These are phyloP conservation scores for Gymnothorax javanicus DNA, from an alignment of 2,797 vertebrate species.

Conservation along the genomic window DNA sequence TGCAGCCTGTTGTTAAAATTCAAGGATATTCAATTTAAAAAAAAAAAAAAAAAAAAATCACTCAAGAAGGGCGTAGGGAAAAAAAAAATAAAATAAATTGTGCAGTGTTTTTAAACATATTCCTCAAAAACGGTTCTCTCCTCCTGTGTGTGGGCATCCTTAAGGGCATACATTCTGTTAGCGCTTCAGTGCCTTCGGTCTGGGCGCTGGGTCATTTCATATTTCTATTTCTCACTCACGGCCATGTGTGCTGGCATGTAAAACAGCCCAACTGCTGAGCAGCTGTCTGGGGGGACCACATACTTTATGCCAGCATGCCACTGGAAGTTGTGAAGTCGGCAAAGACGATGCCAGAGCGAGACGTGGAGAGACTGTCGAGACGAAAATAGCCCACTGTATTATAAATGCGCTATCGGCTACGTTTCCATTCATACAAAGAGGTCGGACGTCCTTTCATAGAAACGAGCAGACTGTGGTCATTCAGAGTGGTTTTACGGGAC, in stretches of 20 bases:
- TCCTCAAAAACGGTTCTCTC: background rate
- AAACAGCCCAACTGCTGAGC: conserved; percentile 84
- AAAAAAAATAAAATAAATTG: background rate
- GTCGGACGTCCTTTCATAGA: background rate
- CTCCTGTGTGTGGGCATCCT: conserved; percentile 16
- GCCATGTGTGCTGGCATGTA: conserved; percentile 79
- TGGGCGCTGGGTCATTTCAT: conserved; percentile 77
- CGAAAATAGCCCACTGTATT: conserved; percentile 86
- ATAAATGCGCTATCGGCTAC: conserved; percentile 57
- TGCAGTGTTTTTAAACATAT: conserved; percentile 4
- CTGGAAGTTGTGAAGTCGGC: conserved; percentile 84
- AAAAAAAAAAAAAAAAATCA: background rate
- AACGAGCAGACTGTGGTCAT: background rate
- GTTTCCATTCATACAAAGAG: conserved; percentile 28
- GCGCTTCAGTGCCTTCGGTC: conserved; percentile 38
- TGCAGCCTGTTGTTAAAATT: background rate
- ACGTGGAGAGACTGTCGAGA: conserved; percentile 83
- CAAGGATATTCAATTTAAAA: background rate
- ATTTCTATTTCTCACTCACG: conserved; percentile 82
- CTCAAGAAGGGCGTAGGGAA: background rate
- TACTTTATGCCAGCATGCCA: conserved; percentile 88
- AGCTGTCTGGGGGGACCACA: conserved; percentile 88
- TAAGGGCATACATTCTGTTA: conserved; percentile 13
- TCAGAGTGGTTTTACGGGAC: background rate
- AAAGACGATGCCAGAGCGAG: conserved; percentile 81